Conservation (phyloP, 2,113 vertebrate genomes). For the Puffinus mauretanicus region DNA sequence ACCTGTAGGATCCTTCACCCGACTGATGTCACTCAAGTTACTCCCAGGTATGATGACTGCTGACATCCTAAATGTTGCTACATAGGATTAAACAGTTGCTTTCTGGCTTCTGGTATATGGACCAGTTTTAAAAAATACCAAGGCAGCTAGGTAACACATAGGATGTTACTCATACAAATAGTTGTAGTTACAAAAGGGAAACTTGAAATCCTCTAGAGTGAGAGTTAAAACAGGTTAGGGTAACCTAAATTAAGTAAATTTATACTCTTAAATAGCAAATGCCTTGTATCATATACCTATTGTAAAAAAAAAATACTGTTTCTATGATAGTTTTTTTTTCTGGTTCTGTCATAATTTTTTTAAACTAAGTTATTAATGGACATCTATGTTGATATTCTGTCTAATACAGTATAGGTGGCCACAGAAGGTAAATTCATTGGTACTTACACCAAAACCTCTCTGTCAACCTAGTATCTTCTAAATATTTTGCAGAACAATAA, state of each 20-base stretch:
- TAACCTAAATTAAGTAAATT: background rate
- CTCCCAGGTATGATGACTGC: conserved; percentile 80
- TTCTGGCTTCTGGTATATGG: background rate
- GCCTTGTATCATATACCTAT: background rate
- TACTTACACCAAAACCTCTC: background rate
- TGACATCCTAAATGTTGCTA: background rate
- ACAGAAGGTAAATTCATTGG: background rate
- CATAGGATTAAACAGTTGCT: background rate
- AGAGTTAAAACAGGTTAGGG: background rate
- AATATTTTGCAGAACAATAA: background rate
- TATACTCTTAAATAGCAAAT: background rate
- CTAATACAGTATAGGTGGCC: background rate
- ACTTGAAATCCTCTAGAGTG: background rate
- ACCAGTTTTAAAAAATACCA: background rate
- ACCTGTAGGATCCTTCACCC: conserved; percentile 96
- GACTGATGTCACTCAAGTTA: conserved; percentile 91
- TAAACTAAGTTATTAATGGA: background rate
- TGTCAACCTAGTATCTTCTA: background rate
- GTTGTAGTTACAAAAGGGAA: background rate
- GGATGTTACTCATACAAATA: background rate
- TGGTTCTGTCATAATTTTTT: background rate
- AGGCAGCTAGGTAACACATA: background rate
- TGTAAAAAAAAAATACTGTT: background rate
- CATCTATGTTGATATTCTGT: background rate
- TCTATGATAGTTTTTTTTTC: background rate